Evolutionary conservation across 2,888 invertebrate species (phyloP).

Genomic region (Luperina testacea): DNA sequence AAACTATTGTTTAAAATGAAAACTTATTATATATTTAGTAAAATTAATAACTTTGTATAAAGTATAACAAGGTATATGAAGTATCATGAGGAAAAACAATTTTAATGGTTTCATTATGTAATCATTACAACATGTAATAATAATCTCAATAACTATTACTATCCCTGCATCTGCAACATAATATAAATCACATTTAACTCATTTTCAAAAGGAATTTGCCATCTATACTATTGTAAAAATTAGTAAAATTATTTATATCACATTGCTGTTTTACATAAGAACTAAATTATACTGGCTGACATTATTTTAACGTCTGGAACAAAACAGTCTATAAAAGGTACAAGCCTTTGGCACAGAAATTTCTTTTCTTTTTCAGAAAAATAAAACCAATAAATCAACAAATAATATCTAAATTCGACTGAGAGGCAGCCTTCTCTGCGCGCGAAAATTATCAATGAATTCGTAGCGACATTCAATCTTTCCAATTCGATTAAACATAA

Average conservation of each 20-base stretch:
- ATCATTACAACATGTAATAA: background rate
- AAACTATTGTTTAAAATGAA: background rate
- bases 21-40: background rate
- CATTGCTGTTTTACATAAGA: background rate
- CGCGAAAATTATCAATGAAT: no score
- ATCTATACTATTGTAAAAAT: background rate
- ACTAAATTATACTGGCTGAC: no score
- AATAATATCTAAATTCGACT: no score
- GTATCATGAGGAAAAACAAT: slow-evolving; percentile 15
- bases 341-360: no score
- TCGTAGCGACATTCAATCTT: no score
- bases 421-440: no score
- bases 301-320: no score
- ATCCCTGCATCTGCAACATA: background rate
- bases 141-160: slow-evolving; percentile 6
- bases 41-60: background rate
- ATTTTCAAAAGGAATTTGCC: background rate
- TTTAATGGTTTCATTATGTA: background rate
- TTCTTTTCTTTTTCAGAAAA: no score
- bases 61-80: background rate
- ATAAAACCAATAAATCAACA: no score
- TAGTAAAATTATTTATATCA: background rate
- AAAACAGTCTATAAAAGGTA: no score
- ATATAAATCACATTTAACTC: background rate
- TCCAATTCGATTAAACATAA: no score